Base-by-base conservation (phyloP, 2,888 invertebrate genomes). In the Heliconius erato region DNA sequence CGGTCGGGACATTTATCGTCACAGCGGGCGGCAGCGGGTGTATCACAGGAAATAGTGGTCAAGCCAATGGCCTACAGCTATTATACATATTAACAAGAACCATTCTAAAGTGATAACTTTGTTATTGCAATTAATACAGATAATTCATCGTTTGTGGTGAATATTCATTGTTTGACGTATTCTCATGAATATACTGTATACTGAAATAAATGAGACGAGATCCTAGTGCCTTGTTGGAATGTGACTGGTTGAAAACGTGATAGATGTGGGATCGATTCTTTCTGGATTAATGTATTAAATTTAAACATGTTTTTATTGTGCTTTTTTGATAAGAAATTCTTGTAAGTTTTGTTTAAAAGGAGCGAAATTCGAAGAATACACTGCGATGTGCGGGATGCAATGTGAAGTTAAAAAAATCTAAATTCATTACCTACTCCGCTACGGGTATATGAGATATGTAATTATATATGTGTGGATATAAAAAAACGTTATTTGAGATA, bases 41-140 rank as follows among this genome's bases (percentile, higher is more conserved):
- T 94, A 93, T 93, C 94, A 87, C 94, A 93, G 94, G 94, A 94
- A 92, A 88, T 88, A 86, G 91, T 90, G 92, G 91, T 91, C 91
- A 90, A 87, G 85, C 86, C 87, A 87, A 83, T 87, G 87, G 86
- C 85, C 89, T 87, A 87, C 87, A 85, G 87, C 88, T 86, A 87
- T 89, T 88, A 88, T 88, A 87, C 88, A 88, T 87, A 88, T 88
- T 88, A 88, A 88, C 88, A 89, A 87, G 85, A 85, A 83, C 79
- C 80, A 83, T 82, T 83, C 85, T 83, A 85, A 86, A 80, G 80
- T 84, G 85, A 88, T 88, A 87, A 87, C 85, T 88, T 85, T 88
- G 85, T 88, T 90, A 87, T 86, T 88, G 86, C 87, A 87, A 86
- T 86, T 83, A 85, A 83, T 79, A 74, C 69, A 83, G 85, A 87